Conservation (phyloP, 1,140 invertebrate genomes). For the Apis dorsata region DNA sequence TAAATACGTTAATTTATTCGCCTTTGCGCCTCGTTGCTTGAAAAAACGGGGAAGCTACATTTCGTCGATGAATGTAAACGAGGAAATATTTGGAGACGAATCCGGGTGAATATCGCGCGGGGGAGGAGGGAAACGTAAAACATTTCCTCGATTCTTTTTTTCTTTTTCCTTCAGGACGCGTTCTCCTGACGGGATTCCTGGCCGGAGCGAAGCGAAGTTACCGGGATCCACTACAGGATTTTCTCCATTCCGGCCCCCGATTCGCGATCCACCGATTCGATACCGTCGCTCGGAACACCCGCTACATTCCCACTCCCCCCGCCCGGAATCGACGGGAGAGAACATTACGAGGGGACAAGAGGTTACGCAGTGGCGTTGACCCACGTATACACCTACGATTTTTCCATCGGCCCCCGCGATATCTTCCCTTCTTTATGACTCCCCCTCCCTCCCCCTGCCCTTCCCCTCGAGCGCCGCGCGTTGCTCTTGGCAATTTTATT, state of each 20-base stretch:
- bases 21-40: background rate
- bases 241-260: background rate
- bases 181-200: constrained; percentile 35
- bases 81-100: constrained; percentile 6
- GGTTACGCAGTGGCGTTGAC: constrained; percentile 49
- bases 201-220: constrained; percentile 38
- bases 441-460: no score
- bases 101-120: constrained; percentile 9
- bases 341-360: constrained; percentile 36
- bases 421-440: background rate
- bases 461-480: background rate
- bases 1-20: no score
- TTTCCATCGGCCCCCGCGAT: background rate
- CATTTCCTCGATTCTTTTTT: constrained; percentile 46
- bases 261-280: constrained; percentile 5
- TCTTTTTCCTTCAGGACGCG: background rate
- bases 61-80: background rate
- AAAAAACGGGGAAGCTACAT: background rate
- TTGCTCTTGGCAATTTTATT: background rate
- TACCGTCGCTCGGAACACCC: background rate
- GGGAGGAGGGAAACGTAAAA: background rate
- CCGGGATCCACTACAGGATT: constrained; percentile 27
- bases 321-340: constrained; percentile 41
- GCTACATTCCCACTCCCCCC: no score
- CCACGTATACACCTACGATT: background rate